These are phyloP conservation scores for Phymastichus coffea DNA, from an alignment of 1,140 invertebrate genomes.

Conservation along the genomic window DNA sequence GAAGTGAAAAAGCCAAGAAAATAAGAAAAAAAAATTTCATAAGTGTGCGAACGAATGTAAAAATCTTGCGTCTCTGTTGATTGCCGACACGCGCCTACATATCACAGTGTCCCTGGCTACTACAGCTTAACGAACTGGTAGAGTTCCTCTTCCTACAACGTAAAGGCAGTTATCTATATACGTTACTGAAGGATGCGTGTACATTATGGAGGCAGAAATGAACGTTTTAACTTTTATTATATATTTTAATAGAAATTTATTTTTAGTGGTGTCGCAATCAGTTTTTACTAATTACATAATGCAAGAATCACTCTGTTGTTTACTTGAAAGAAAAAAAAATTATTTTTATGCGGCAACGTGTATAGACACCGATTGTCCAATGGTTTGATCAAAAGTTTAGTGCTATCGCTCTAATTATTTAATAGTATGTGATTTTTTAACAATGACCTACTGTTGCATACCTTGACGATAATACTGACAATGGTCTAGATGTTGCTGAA, in stretches of 20 bases:
- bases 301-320: background rate
- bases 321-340: too few relatives aligned
- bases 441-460: too few relatives aligned
- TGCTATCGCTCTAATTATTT: too few relatives aligned
- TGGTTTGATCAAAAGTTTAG: slow-evolving; percentile 1
- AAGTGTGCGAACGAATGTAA: background rate
- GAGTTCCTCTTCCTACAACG: slow-evolving; percentile 15
- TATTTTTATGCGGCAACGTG: background rate
- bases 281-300: slow-evolving; percentile 10
- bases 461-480: too few relatives aligned
- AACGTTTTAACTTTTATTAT: background rate
- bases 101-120: slow-evolving; percentile 10
- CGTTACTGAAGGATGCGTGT: background rate
- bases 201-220: background rate
- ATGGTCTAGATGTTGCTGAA: too few relatives aligned
- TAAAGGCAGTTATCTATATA: slow-evolving; percentile 5
- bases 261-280: background rate
- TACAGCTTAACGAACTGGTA: slow-evolving; percentile 16
- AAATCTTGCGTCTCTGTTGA: slow-evolving; percentile 8
- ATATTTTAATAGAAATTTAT: slow-evolving; percentile 14
- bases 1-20: too few relatives aligned
- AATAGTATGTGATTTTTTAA: too few relatives aligned
- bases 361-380: background rate
- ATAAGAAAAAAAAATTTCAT: background rate
- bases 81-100: slow-evolving; percentile 19